Evolutionary conservation across 1,140 invertebrate genomes (phyloP).

Genomic region (Radopholus similis): DNA sequence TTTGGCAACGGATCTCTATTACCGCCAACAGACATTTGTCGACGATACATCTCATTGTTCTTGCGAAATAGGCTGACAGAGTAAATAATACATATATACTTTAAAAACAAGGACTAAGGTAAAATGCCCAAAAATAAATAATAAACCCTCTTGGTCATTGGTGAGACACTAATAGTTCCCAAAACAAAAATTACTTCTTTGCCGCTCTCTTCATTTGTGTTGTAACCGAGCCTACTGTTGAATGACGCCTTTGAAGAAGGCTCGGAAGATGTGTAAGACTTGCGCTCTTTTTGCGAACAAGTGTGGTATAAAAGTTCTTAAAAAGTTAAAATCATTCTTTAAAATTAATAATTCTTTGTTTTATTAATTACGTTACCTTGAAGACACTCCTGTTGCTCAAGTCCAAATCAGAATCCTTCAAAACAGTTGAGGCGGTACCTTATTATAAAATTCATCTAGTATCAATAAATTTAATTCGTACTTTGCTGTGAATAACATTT

Average conservation of each 20-base stretch:
- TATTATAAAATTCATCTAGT: too few relatives aligned
- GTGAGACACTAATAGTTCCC: not conserved
- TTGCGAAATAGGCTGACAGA: slow-evolving; percentile 31
- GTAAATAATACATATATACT: too few relatives aligned
- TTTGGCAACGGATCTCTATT: slow-evolving; percentile 33
- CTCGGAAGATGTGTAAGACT: not conserved
- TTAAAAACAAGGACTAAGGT: too few relatives aligned
- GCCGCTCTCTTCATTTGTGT: slow-evolving; percentile 42
- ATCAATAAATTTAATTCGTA: too few relatives aligned
- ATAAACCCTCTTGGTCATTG: not conserved
- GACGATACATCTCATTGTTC: slow-evolving; percentile 32
- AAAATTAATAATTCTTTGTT: not conserved
- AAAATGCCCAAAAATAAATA: not conserved
- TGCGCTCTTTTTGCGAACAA: slow-evolving; percentile 8
- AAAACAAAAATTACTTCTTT: slow-evolving; percentile 30
- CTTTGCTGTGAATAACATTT: too few relatives aligned
- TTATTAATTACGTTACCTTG: slow-evolving; percentile 2
- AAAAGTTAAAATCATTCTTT: slow-evolving; percentile 61
- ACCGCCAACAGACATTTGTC: slow-evolving; percentile 42
- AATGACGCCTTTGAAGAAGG: slow-evolving; percentile 40
- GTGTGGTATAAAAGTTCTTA: slow-evolving; percentile 70
- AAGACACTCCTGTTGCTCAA: slow-evolving; percentile 1
- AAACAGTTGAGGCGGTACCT: too few relatives aligned
- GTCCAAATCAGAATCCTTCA: too few relatives aligned
- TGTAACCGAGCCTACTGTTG: slow-evolving; percentile 36